phyloP scores from a whole-genome alignment of 2,797 vertebrate species.

The Acrossocheilus fasciatus region DNA sequence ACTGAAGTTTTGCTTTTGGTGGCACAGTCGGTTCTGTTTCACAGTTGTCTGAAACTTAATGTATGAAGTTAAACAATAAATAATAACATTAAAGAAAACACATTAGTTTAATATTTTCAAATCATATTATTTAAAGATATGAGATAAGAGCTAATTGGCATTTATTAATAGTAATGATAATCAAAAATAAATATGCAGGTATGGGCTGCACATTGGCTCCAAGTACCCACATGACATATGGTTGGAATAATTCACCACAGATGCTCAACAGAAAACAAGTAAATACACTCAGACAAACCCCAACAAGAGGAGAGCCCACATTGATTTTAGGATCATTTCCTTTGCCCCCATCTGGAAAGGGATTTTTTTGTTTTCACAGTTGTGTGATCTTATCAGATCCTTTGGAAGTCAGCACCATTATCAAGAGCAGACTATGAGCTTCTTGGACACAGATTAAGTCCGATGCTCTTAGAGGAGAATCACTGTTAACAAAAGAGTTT shows the following conservation, averaged over 20 bases:
- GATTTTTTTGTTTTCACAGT: slow-evolving; percentile 33
- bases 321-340: slow-evolving; percentile 18
- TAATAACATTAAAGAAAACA: neutral
- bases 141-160: neutral
- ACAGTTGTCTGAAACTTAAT: neutral
- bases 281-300: slow-evolving; percentile 53
- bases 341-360: slow-evolving; percentile 16
- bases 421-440: slow-evolving; percentile 37
- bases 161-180: neutral
- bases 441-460: slow-evolving; percentile 31
- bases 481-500: slow-evolving; percentile 38
- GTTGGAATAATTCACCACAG: slow-evolving; percentile 62
- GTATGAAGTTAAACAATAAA: neutral
- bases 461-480: slow-evolving; percentile 6
- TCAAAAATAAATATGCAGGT: neutral
- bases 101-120: neutral
- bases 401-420: slow-evolving; percentile 52
- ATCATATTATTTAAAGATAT: neutral
- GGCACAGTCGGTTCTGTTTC: neutral
- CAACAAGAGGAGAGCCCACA: slow-evolving; percentile 4
- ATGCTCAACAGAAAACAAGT: slow-evolving; percentile 57
- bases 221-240: slow-evolving; percentile 53
- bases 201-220: slow-evolving; percentile 13
- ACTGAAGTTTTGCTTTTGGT: neutral
- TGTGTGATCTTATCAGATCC: slow-evolving; percentile 49